Conservation (phyloP, 2,113 vertebrate species). For the Trematomus loennbergii region DNA sequence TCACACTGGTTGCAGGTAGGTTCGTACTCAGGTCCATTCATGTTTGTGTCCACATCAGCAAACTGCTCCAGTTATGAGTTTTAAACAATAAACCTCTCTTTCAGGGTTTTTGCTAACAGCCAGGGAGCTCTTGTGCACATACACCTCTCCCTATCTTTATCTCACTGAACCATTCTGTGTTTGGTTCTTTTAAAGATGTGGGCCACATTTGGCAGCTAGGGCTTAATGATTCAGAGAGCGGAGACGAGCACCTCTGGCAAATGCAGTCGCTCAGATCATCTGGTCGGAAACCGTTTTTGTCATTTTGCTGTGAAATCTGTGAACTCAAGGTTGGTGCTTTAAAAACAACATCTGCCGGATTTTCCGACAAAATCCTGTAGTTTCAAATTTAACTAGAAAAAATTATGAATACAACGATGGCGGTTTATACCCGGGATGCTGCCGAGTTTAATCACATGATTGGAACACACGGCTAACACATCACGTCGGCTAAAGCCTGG, state of each 20-base stretch:
- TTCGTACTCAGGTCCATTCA: neutral
- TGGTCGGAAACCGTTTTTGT: neutral
- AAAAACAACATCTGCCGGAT: neutral
- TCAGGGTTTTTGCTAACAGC: conserved; percentile 5
- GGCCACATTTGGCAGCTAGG: neutral
- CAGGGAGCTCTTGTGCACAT: neutral
- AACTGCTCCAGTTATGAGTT: neutral
- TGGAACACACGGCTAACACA: conserved; percentile 13
- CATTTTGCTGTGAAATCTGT: neutral
- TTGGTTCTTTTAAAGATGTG: neutral
- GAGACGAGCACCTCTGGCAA: conserved; percentile 1
- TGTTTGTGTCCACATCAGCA: neutral
- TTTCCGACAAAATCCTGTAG: neutral
- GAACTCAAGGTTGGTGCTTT: neutral
- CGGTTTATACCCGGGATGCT: neutral
- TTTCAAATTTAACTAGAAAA: neutral
- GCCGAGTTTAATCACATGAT: conserved; percentile 21
- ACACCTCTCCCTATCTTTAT: neutral
- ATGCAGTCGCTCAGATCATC: neutral
- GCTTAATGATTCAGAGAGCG: neutral
- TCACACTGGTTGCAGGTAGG: neutral
- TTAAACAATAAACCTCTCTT: neutral
- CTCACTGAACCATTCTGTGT: neutral
- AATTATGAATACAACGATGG: neutral
- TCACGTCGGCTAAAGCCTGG: neutral